A percentile compares a stretch with the other conserved stretches of the same genome.
Evolutionary conservation across 2,888 invertebrate species (phyloP).

Genomic region (Drosophila ochracea): DNA sequence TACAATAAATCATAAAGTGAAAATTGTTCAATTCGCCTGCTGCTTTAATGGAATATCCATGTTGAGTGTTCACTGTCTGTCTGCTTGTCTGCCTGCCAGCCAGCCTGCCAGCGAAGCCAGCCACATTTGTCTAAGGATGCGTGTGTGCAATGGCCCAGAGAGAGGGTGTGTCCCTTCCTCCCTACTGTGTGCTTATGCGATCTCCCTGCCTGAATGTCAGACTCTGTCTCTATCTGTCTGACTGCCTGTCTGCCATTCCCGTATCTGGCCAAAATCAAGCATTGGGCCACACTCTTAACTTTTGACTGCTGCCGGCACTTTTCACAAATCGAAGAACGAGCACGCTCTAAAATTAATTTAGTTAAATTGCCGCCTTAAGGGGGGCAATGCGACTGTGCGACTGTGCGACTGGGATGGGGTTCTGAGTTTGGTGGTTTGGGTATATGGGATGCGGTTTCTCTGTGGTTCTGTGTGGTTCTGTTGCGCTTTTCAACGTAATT

Average conservation of each 20-base stretch:
- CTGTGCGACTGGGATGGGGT: neutral
- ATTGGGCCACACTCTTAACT: conserved; percentile 61
- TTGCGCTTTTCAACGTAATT: conserved; percentile 79
- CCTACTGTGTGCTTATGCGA: conserved; percentile 2
- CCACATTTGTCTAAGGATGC: conserved; percentile 72
- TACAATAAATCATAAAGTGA: conserved; percentile 78
- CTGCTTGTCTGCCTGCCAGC: conserved; percentile 5
- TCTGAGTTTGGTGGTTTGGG: conserved; percentile 11
- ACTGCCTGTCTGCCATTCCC: conserved; percentile 2
- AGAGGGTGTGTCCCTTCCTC: conserved; percentile 29
- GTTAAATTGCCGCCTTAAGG: conserved; percentile 64
- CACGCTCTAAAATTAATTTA: conserved; percentile 78
- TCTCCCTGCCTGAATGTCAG: conserved; percentile 7
- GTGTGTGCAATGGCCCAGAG: conserved; percentile 22
- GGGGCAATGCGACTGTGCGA: neutral
- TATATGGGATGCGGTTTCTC: conserved; percentile 14
- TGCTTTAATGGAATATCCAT: conserved; percentile 74
- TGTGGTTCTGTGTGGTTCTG: conserved; percentile 51
- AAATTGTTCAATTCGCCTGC: conserved; percentile 73
- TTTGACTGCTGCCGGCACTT: conserved; percentile 52
- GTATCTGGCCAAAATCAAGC: conserved; percentile 70
- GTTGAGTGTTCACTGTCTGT: conserved; percentile 42
- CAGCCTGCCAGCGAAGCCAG: conserved; percentile 16
- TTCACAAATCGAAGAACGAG: conserved; percentile 64
- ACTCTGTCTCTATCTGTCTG: conserved; percentile 10